Evolutionary conservation across 2,113 vertebrate species (phyloP), one percentile per base, ranked within the genome.

Genomic region (Dicaeum eximium): DNA sequence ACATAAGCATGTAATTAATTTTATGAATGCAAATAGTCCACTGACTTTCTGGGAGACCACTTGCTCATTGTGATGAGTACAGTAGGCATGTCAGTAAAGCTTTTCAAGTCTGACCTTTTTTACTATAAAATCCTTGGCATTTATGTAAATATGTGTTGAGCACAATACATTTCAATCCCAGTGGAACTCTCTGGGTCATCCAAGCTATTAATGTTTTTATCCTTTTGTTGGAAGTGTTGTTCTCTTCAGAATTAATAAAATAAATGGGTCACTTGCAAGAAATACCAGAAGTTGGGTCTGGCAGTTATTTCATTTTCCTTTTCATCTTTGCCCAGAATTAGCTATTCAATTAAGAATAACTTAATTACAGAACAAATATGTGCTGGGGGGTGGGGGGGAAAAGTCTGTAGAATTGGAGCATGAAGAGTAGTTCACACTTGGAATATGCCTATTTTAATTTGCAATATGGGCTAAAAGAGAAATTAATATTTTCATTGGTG

Each of bases 181-280:
- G 60, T 64, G 40, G 88, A 86, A 73, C 28, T 78, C 61, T 89
- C 28, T 88, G 72, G 35, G 66, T 91, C 82, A 94, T 78, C 57
- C 40, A 88, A 70, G 80, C 72, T 88, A 74, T 83, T 89, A 92
- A 89, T 93, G 73, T 69, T 89, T 95, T 91, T 66, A 87, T 93
- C 58, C 38, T 92, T 91, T 91, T 69, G 53, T 92, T 87, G 42
- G 50, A 93, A 92, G 45, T 47, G 25, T 45, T 57, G 30, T 50
- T 84, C 57, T 86, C 30, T 75, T 83, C 70, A 93, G 86, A 87
- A 93, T 88, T 95, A 95, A 70, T 51, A 62, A 65, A 45, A 95
- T 80, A 96, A 93, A 38, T 65, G 58, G 61, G 65, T 93, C 57
- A 91, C 42, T 92, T 96, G 66, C 13, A 60, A 95, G 72, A 89